Evolutionary conservation across 1,140 invertebrate genomes (phyloP).

Genomic region (Eubasilissa regina): DNA sequence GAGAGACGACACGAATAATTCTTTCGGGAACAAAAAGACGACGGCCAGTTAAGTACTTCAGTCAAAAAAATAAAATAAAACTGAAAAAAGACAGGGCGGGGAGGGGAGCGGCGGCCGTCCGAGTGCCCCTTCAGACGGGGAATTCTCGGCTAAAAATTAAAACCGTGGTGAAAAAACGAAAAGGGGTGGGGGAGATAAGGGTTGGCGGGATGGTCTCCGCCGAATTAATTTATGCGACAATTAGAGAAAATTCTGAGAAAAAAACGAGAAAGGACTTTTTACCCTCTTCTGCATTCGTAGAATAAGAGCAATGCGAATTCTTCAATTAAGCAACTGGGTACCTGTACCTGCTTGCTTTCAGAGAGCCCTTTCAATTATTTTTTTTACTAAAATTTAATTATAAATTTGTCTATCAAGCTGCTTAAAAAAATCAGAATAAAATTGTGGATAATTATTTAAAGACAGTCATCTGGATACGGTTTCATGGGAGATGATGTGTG

Average conservation of each 20-base stretch:
- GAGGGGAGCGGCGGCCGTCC: conserved; percentile 35
- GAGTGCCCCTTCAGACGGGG: conserved; percentile 51
- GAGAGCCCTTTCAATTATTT: no score
- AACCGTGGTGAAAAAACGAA: conserved; percentile 38
- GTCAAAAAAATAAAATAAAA: conserved; percentile 53
- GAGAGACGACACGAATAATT: conserved; percentile 28
- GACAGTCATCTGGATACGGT: no score
- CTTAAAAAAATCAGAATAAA: no score
- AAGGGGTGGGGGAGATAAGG: conserved; percentile 52
- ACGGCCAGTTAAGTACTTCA: conserved; percentile 58
- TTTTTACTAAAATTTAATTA: no score
- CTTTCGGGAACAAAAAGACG: conserved; percentile 26
- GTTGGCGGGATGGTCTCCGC: conserved; percentile 45
- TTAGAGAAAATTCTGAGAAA: conserved; percentile 55
- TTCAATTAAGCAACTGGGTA: conserved; percentile 20
- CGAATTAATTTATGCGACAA: conserved; percentile 61
- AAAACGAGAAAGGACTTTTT: conserved; percentile 41
- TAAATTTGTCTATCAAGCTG: no score
- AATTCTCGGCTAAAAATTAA: conserved; percentile 42
- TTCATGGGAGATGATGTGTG: no score
- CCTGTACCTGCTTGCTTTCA: background rate
- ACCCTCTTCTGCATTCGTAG: conserved; percentile 30
- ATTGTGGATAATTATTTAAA: no score
- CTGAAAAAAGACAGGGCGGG: conserved; percentile 32
- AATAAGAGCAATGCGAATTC: conserved; percentile 21